These are phyloP conservation scores for Perca schrenkii DNA, from an alignment of 2,113 vertebrate genomes.

Conservation along the genomic window DNA sequence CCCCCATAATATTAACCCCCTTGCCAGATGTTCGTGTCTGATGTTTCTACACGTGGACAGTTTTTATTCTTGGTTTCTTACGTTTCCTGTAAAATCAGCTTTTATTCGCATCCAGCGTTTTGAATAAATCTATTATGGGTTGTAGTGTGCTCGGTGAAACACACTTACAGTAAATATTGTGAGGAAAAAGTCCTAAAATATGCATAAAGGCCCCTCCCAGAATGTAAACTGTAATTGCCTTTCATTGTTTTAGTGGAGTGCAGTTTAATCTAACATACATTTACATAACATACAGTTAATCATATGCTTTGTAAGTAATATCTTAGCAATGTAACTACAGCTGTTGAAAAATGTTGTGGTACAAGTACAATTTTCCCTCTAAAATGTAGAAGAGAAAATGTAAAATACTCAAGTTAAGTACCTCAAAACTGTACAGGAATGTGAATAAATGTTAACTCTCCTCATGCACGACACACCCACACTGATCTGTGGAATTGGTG, in stretches of 20 bases:
- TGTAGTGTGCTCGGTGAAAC: neutral
- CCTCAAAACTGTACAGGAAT: neutral
- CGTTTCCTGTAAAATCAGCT: neutral
- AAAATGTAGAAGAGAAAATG: neutral
- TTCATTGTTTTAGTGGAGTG: neutral
- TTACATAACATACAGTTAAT: neutral
- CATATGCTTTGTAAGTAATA: neutral
- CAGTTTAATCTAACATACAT: neutral
- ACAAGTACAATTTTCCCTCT: neutral
- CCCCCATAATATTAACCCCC: too few species aligned
- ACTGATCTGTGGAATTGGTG: slow-evolving; percentile 33
- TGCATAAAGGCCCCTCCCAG: neutral
- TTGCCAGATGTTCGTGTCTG: neutral
- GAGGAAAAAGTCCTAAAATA: too few species aligned
- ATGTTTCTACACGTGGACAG: neutral
- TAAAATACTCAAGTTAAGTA: neutral
- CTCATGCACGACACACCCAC: neutral
- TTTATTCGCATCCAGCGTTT: neutral
- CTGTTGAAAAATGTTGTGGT: neutral
- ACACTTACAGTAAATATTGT: neutral
- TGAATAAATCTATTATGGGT: neutral
- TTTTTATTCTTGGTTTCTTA: neutral
- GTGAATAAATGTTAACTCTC: slow-evolving; percentile 5
- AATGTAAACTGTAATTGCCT: neutral
- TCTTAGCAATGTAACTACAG: neutral